phyloP scores from a whole-genome alignment of 2,797 vertebrate genomes.

The Myiothlypis coronata region DNA sequence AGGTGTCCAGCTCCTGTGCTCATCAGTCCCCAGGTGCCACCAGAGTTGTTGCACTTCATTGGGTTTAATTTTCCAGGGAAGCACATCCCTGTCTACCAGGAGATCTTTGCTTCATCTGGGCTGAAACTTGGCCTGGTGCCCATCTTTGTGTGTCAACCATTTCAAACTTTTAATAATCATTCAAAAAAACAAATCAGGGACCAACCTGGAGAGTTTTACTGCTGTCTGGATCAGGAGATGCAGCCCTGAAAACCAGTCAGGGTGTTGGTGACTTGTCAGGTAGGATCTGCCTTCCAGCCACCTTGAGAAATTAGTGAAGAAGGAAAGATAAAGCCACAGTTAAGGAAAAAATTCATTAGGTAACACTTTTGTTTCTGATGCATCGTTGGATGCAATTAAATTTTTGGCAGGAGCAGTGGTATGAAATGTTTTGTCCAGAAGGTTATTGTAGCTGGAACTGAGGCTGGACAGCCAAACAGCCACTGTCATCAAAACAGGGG shows the following conservation, averaged over 20 bases:
- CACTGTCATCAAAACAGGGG: not conserved
- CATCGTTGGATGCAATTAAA: slow-evolving; percentile 49
- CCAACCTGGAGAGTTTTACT: not conserved
- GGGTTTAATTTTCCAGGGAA: not conserved
- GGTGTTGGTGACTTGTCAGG: not conserved
- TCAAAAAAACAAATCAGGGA: not conserved
- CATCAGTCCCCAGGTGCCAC: not conserved
- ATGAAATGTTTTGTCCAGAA: slow-evolving; percentile 32
- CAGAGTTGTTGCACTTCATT: not conserved
- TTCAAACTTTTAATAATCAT: not conserved
- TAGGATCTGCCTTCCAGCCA: not conserved
- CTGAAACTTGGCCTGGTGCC: not conserved
- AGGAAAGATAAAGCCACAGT: not conserved
- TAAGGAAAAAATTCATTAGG: slow-evolving; percentile 24
- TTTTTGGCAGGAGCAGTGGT: slow-evolving; percentile 23
- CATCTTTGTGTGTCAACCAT: not conserved
- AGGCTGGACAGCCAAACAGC: not conserved
- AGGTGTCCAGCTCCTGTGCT: not conserved
- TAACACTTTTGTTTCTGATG: slow-evolving; percentile 21
- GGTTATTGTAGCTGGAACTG: slow-evolving; percentile 1
- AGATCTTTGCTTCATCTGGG: not conserved
- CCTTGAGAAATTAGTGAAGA: slow-evolving; percentile 5
- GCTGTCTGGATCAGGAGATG: not conserved
- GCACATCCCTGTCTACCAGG: not conserved
- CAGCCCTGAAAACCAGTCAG: not conserved